These are phyloP conservation scores for Cheilosia vulpina DNA, from an alignment of 2,888 invertebrate species.

Conservation along the genomic window DNA sequence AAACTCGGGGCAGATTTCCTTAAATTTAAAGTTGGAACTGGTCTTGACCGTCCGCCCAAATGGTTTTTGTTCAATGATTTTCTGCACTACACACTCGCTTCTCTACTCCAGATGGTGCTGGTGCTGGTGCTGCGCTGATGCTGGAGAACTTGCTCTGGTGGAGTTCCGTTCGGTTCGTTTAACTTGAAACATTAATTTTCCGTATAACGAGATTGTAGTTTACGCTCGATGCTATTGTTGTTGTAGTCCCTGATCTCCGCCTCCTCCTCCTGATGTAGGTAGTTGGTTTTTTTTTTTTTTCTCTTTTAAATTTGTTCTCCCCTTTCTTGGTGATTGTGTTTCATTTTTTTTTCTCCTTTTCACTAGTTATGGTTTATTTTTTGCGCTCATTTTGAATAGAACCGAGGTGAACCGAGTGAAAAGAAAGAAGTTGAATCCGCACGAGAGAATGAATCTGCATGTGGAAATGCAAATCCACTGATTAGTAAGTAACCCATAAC, in stretches of 20 bases:
- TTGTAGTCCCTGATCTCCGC: slow-evolving; percentile 43
- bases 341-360: slow-evolving; percentile 19
- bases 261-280: background rate
- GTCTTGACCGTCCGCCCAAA: slow-evolving; percentile 63
- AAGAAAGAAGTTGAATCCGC: slow-evolving; percentile 27
- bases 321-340: slow-evolving; percentile 57
- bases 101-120: slow-evolving; percentile 17
- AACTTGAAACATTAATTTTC: slow-evolving; percentile 74
- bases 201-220: slow-evolving; percentile 74
- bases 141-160: slow-evolving; percentile 28
- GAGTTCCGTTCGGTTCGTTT: slow-evolving; percentile 70
- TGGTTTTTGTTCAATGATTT: slow-evolving; percentile 36
- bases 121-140: slow-evolving; percentile 10
- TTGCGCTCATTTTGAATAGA: slow-evolving; percentile 46
- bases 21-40: slow-evolving; percentile 47
- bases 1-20: slow-evolving; percentile 3
- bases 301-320: slow-evolving; percentile 66
- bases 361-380: slow-evolving; percentile 15
- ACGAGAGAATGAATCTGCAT: slow-evolving; percentile 47
- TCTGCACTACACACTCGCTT: slow-evolving; percentile 1
- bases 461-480: slow-evolving; percentile 68
- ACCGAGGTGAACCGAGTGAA: slow-evolving; percentile 20
- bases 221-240: slow-evolving; percentile 66
- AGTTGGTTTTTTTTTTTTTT: slow-evolving; percentile 30
- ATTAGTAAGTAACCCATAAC: slow-evolving; percentile 75